Evolutionary conservation across 2,113 vertebrate genomes (phyloP), one percentile per base, ranked within the genome.

Genomic region (Dromas ardeola): DNA sequence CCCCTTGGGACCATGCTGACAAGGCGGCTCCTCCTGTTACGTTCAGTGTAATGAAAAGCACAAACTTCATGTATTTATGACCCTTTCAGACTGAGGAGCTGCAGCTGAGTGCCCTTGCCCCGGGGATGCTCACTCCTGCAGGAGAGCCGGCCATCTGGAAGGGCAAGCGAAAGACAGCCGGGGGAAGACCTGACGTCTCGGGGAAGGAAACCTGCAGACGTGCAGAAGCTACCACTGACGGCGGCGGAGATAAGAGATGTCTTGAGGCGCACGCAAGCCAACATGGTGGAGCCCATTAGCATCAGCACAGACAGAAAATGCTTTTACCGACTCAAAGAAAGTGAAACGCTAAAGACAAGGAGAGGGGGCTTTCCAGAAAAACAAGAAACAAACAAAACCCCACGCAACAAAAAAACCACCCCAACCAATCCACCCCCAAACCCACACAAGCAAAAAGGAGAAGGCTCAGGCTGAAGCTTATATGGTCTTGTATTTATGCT

Each of bases 51-150:
- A 96, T 92, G 82, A 97, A 95, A 95, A 97, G 87, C 86, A 92
- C 65, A 62, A 88, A 84, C 72, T 92, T 72, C 65, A 71, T 6
- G 40, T 63, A 56, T 93, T 96, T 92, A 81, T 81, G 91, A 84
- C 25, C 61, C 81, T 93, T 89, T 89, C 83, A 86, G 91, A 63
- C 1, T 11, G 78, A 93, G 49, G 40, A 91, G 65, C 80, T 38
- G 61, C 88, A 92, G 88, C 76, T 76, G 94, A 92, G 43, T 47
- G 73, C 65, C 90, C 83, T 92, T 93, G 90, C 95, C 88, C 88
- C 4, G 4, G 7, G 78, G 72, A 69, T 71, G 27, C 82, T 72
- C 32, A 38, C 30, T 88, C 20, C 79, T 93, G 71, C 38, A 88
- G 79, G 50, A 93, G 42, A 83, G 50, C 5, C 0, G 2, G 56